phyloP scores from a whole-genome alignment of 2,113 vertebrate species.

The Cryptotis parvus region DNA sequence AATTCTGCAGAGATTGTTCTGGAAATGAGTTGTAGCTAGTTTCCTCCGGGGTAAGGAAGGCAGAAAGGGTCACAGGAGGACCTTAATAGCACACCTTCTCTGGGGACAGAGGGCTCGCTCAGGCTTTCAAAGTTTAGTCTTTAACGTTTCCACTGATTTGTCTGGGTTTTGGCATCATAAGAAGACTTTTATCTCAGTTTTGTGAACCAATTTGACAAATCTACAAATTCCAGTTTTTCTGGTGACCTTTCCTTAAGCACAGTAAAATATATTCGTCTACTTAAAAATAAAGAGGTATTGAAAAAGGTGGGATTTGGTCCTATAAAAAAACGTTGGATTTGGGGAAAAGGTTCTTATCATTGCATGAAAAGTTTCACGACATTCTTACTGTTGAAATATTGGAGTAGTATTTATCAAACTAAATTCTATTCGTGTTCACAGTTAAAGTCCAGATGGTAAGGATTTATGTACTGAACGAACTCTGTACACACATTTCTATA shows the following conservation, averaged over 20 bases:
- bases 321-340: neutral
- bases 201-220: neutral
- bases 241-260: neutral
- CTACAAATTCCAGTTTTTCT: slow-evolving; percentile 34
- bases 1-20: neutral
- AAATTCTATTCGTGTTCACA: neutral
- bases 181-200: neutral
- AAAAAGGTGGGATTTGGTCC: neutral
- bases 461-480: neutral
- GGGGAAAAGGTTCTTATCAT: neutral
- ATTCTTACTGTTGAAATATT: neutral
- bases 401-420: neutral
- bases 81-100: neutral
- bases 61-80: neutral
- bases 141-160: slow-evolving; percentile 5
- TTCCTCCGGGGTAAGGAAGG: neutral
- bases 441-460: neutral
- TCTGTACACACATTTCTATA: neutral
- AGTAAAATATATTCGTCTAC: neutral
- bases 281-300: neutral
- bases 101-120: neutral
- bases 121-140: neutral
- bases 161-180: neutral
- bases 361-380: slow-evolving; percentile 22
- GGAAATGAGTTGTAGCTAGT: slow-evolving; percentile 1